Conservation (phyloP, 2,113 vertebrate species). For the Todiramphus saurophagus region DNA sequence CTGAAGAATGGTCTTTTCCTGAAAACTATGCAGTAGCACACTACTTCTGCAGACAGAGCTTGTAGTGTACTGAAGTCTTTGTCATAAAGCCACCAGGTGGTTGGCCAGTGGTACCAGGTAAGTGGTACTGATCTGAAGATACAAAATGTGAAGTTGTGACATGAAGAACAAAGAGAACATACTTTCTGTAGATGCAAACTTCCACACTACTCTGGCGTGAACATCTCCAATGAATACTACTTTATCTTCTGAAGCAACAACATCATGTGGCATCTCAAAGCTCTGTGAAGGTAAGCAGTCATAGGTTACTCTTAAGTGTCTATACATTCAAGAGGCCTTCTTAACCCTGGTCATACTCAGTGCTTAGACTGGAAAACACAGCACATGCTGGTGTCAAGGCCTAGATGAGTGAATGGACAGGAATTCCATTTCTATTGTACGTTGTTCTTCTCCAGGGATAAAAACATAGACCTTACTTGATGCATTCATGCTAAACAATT, state of each 20-base stretch:
- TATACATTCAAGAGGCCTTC: background rate
- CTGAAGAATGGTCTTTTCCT: background rate
- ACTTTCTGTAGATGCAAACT: slow-evolving; percentile 87
- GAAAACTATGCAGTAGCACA: background rate
- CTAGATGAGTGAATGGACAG: background rate
- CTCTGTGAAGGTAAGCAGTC: slow-evolving; percentile 70
- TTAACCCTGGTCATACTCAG: background rate
- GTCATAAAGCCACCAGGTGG: background rate
- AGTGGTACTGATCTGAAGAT: background rate
- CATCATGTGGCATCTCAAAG: slow-evolving; percentile 93
- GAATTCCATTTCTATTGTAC: background rate
- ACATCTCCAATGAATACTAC: slow-evolving; percentile 86
- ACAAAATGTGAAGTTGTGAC: background rate
- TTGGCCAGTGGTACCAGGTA: background rate
- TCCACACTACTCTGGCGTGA: slow-evolving; percentile 80
- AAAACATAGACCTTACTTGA: background rate
- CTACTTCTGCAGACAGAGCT: background rate
- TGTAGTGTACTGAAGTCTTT: background rate
- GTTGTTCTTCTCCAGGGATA: background rate
- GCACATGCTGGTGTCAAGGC: background rate
- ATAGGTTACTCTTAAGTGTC: background rate
- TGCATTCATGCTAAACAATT: background rate
- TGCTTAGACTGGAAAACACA: background rate
- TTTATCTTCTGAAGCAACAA: slow-evolving; percentile 81
- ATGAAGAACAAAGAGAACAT: slow-evolving; percentile 52